Percentiles rank a stretch among this genome's conserved stretches.
Conservation (phyloP, 1,140 invertebrate genomes). For the Papilio xuthus region DNA sequence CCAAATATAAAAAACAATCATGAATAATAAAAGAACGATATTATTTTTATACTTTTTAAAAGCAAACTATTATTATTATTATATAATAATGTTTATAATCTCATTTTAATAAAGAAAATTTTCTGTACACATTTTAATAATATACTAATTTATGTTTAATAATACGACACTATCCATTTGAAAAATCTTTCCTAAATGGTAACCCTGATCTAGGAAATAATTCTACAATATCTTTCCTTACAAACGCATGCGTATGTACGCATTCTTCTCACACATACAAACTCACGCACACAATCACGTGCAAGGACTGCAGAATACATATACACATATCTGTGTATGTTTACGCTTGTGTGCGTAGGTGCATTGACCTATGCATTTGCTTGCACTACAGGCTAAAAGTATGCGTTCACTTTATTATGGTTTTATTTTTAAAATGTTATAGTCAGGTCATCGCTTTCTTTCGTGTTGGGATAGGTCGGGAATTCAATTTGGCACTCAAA, state of each 20-base stretch:
- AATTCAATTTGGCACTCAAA: conserved; percentile 53
- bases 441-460: conserved; percentile 64
- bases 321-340: conserved; percentile 47
- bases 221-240: conserved; percentile 78
- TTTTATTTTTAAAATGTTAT: conserved; percentile 79
- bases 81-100: background rate
- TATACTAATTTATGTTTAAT: background rate
- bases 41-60: background rate
- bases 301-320: conserved; percentile 53
- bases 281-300: conserved; percentile 66
- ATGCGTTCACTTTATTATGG: conserved; percentile 80
- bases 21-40: background rate
- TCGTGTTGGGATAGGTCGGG: conserved; percentile 74
- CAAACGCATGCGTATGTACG: conserved; percentile 68
- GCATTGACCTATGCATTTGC: conserved; percentile 78
- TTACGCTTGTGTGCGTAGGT: conserved; percentile 71
- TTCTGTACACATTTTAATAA: background rate
- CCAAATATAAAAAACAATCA: background rate
- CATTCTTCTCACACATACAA: conserved; percentile 80
- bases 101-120: background rate
- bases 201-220: conserved; percentile 74
- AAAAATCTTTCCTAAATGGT: conserved; percentile 35
- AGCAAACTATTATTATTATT: no score
- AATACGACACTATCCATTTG: background rate
- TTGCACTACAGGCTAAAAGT: conserved; percentile 79